Base-by-base conservation (phyloP, 1,140 invertebrate genomes). In the silkworm (Bombyx mori) region DNA sequence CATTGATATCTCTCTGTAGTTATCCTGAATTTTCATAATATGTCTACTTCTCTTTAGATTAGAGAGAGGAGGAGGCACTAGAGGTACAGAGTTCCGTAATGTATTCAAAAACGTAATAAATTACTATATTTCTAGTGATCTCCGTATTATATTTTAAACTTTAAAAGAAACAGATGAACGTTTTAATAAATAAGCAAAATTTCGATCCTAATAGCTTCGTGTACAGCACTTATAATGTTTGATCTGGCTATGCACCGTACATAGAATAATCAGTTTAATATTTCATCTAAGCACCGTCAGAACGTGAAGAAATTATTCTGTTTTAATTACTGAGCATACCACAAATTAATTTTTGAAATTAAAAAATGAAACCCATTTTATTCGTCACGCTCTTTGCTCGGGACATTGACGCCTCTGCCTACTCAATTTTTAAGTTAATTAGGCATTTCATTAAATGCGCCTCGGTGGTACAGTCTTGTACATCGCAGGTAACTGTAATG, bases 261-360 rank as follows among this genome's bases (percentile, higher is more conserved):
- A 35, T 35, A 35, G 26, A 35, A 35, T 35, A 35, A 35, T 5
- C 26, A 35, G 26, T 35, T 35, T 35, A 5, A 35, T 35, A 35
- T 35, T 35, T 35, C 26, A 35, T 45, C 8, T 45, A 45, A 18
- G 4, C 44, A 53, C 18, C 10, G 42, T 53, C 45, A 59, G 44
- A 51, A 46, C 35, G 62, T 57, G 47, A 54, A 54, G 58, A 66
- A 65, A 61, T 69, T 69, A 66, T 71, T 65, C 62, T 42, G 42
- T 53, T 59, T 60, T 69, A 72, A 72, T 72, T 77, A 77, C 69
- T 62, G 66, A 69, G 63, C 66, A 66, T 63, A 64, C 59, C 65
- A 66, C 65, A 65, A 78, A 79, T 79, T 69, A 77, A 74, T 75
- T 68, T 75, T 72, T 76, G 69, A 73, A 78, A 79, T 76, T 75